phyloP scores from a whole-genome alignment of 1,140 invertebrate genomes.

The Nymphalis io region DNA sequence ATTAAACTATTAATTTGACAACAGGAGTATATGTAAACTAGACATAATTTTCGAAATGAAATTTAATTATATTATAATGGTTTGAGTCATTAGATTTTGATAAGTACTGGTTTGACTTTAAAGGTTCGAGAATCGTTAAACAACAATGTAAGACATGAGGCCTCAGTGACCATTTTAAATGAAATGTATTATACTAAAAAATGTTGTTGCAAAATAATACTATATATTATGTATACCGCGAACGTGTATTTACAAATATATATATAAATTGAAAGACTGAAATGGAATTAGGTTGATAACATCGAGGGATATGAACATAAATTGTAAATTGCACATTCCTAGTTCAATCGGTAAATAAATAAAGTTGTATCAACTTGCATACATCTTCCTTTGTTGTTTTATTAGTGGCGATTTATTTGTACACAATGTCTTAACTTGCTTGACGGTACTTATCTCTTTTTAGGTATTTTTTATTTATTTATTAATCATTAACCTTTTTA shows the following conservation, averaged over 20 bases:
- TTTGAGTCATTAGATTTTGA: too few relatives aligned
- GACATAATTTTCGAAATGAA: too few relatives aligned
- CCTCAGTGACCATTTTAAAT: conserved; percentile 30
- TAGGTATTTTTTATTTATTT: too few relatives aligned
- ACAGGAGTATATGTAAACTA: too few relatives aligned
- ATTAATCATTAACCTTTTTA: too few relatives aligned
- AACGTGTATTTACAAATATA: conserved; percentile 39
- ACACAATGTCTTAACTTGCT: too few relatives aligned
- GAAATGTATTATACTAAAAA: conserved; percentile 6
- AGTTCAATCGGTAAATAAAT: conserved; percentile 28
- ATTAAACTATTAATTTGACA: too few relatives aligned
- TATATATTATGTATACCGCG: conserved; percentile 27
- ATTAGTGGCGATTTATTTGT: neutral
- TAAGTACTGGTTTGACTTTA: too few relatives aligned
- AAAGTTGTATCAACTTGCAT: conserved; percentile 27
- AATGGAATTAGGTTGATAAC: conserved; percentile 57
- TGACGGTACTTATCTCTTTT: too few relatives aligned
- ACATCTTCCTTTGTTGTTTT: conserved; percentile 36
- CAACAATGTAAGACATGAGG: conserved; percentile 10
- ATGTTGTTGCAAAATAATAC: conserved; percentile 5
- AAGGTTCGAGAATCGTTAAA: too few relatives aligned
- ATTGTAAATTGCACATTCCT: conserved; percentile 53
- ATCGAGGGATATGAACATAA: conserved; percentile 42
- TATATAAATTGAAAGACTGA: conserved; percentile 72
- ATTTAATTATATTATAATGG: too few relatives aligned